A percentile compares a stretch with the other conserved stretches of the same genome.
phyloP scores from a whole-genome alignment of 2,113 vertebrate genomes.

The Pycnonotus jocosus region DNA sequence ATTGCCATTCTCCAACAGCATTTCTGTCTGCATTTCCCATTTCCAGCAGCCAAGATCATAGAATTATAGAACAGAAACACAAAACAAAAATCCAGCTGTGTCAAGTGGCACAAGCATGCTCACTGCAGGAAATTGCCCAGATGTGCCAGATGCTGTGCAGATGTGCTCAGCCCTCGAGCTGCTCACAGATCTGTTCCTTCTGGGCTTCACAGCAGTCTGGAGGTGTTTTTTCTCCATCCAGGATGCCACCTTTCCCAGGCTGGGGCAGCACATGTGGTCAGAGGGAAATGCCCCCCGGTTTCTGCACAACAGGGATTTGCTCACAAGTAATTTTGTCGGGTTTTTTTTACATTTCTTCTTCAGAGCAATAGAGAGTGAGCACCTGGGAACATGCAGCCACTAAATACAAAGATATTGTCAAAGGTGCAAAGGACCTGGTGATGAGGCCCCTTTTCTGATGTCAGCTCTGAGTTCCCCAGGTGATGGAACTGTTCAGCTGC shows the following conservation, averaged over 20 bases:
- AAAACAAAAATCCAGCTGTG: neutral
- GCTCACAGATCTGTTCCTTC: neutral
- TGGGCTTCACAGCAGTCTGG: neutral
- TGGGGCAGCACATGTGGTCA: neutral
- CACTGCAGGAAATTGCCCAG: neutral
- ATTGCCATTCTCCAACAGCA: neutral
- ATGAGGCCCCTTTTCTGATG: rapidly evolving
- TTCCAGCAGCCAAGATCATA: neutral
- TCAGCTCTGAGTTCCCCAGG: neutral
- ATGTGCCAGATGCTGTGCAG: neutral
- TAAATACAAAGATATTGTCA: neutral
- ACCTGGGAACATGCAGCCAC: neutral
- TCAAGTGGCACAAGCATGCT: neutral
- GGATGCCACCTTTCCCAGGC: neutral
- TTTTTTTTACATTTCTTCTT: neutral
- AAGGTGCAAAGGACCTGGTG: neutral
- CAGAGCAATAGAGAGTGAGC: neutral
- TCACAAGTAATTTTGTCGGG: neutral
- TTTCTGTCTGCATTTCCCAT: neutral
- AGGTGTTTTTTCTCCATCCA: neutral
- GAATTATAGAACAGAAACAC: neutral
- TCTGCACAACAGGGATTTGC: neutral
- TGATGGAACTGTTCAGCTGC: neutral
- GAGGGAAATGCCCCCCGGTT: neutral
- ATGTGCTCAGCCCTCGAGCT: neutral